Conservation (phyloP, 2,797 vertebrate genomes). For the Cheirogaleus major region DNA sequence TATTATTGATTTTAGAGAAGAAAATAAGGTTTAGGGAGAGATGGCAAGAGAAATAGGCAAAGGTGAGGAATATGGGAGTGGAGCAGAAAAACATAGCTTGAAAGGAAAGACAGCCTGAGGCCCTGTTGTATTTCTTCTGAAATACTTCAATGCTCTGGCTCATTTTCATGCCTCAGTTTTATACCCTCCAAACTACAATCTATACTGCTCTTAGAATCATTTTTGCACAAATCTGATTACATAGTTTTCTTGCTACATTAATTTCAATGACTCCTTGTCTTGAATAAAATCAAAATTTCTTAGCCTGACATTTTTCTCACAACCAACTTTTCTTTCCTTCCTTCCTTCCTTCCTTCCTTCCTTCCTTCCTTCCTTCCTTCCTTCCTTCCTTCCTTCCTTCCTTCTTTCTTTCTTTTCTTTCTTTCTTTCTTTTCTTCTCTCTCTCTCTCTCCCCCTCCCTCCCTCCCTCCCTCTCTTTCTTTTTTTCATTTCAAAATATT, state of each 20-base stretch:
- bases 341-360: no score
- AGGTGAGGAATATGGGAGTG: neutral
- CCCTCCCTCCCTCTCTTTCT: neutral
- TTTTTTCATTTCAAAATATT: neutral
- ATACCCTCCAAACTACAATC: neutral
- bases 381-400: neutral
- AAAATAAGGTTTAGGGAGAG: neutral
- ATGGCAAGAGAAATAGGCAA: neutral
- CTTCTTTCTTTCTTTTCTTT: no score
- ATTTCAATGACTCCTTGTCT: neutral
- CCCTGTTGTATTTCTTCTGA: neutral
- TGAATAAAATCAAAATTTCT: slow-evolving; percentile 23
- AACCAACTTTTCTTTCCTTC: neutral
- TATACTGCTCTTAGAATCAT: neutral
- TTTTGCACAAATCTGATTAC: neutral
- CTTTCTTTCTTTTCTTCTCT: no score
- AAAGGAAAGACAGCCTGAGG: neutral
- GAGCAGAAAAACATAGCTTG: neutral
- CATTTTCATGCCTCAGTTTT: neutral
- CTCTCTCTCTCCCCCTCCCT: no score
- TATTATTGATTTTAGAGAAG: neutral
- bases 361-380: no score
- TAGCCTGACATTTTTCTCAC: neutral
- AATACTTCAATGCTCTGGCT: neutral
- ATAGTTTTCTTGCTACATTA: neutral